Conservation (phyloP, 2,797 vertebrate species). For the Sebastes hubbsi region DNA sequence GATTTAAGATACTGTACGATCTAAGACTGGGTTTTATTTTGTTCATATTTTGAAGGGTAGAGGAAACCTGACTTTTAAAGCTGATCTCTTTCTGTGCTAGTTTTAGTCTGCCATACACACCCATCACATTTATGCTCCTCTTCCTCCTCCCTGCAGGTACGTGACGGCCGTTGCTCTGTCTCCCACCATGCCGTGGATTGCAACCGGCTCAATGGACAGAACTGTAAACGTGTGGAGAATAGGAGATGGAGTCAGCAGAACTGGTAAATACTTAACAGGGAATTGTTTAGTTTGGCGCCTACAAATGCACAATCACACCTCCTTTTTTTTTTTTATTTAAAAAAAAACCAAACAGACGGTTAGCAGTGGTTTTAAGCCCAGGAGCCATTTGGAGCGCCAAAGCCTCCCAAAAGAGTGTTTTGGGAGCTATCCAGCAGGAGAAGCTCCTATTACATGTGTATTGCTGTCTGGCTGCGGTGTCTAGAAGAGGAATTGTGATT, state of each 20-base stretch:
- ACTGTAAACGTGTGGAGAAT: conserved; percentile 88
- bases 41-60: background rate
- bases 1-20: conserved; percentile 57
- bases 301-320: conserved; percentile 30
- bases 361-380: conserved; percentile 35
- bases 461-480: conserved; percentile 32
- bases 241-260: conserved; percentile 62
- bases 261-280: conserved; percentile 65
- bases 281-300: conserved; percentile 26
- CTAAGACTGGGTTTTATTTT: conserved; percentile 29
- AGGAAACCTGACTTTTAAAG: conserved; percentile 33
- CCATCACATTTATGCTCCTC: conserved; percentile 11
- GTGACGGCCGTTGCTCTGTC: conserved; percentile 90
- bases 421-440: conserved; percentile 40
- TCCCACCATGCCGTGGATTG: conserved; percentile 82
- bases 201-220: conserved; percentile 93
- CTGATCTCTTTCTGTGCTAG: conserved; percentile 33
- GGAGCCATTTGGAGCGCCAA: conserved; percentile 27
- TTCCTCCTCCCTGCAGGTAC: conserved; percentile 77
- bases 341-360: background rate
- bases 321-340: background rate
- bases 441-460: conserved; percentile 38
- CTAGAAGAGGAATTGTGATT: conserved; percentile 42
- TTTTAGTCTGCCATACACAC: conserved; percentile 22
- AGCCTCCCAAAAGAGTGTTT: conserved; percentile 50